Base-by-base conservation (phyloP, 1,140 invertebrate genomes). In the Halyomorpha halys region DNA sequence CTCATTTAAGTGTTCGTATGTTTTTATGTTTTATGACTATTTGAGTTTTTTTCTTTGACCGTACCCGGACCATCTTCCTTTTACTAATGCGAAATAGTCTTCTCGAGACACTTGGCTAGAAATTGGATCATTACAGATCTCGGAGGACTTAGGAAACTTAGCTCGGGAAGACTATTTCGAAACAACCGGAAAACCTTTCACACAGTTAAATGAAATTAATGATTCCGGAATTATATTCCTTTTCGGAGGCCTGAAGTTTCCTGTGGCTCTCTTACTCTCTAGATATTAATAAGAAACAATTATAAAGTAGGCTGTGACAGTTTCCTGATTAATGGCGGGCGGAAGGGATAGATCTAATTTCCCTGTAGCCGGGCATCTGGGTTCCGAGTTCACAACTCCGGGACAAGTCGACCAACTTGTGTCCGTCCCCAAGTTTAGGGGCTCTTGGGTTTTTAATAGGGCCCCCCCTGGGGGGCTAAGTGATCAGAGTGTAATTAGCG, bases 251-350 rank as follows among this genome's bases (percentile, higher is more conserved):
- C 53, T 21, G 15, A 21, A 23, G 34, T 39, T 39, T 39, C 34
- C 34, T 39, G 34, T 39, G 34, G 34, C 34, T 39, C 34, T 39
- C 34, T 30, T 8, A 30, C 27, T 30, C 21, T 13, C 21, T 30
- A 49, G 54, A 59, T 65, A 65, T 65, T 65, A 65, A 65, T 65
- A 65, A 56, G 44, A 54, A 65, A 65, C 63, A 65, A 65, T 65
- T 65, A 65, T 44, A 60, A 27, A 61, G 39, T 23, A 39, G 59
- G 39, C 39, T 27, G 53, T 23, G 63, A 59, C 63, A 65, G 63
- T 44, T 60, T 13, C 16, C 39, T 65, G 63, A 65, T 65, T 65
- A 65, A 65, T 65, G 63, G 25, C 63, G 18, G 18, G n/a, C 47
- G 47, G 23, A 4, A 4, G 53, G 23, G 15, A 19, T 27, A 27